These are phyloP conservation scores for Tupaia chinensis DNA, from an alignment of 2,113 vertebrate genomes.

Conservation along the genomic window DNA sequence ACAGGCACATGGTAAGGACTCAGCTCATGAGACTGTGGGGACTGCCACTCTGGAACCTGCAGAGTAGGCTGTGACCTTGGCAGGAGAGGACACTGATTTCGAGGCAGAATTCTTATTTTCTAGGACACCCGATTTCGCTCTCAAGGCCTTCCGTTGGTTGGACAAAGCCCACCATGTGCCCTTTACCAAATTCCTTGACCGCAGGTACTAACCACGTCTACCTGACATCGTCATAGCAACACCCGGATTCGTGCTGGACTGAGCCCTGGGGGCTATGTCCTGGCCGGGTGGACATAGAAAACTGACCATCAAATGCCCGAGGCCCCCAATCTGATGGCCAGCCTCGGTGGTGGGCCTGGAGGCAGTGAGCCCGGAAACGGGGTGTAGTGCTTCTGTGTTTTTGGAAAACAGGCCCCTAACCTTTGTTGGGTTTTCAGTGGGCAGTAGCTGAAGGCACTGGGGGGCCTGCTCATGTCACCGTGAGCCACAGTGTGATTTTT, in stretches of 20 bases:
- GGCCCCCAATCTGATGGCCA: not conserved
- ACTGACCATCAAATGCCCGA: not conserved
- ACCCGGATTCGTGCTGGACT: too few relatives aligned
- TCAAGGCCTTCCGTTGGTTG: not conserved
- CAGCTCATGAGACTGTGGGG: not conserved
- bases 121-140: not conserved
- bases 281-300: not conserved
- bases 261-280: too few relatives aligned
- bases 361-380: too few relatives aligned
- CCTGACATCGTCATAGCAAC: not conserved
- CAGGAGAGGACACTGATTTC: too few relatives aligned
- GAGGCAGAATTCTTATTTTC: not conserved
- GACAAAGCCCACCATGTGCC: not conserved
- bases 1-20: not conserved
- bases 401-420: not conserved
- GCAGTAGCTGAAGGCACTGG: not conserved
- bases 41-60: not conserved
- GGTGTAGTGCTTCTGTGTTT: not conserved
- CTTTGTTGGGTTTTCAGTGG: not conserved
- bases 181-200: not conserved
- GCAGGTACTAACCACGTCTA: not conserved
- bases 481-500: not conserved
- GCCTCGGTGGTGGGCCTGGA: not conserved
- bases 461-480: rapidly evolving
- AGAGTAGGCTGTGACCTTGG: not conserved